Conservation (phyloP, 2,888 invertebrate genomes). For the Ecliptopera silaceata region DNA sequence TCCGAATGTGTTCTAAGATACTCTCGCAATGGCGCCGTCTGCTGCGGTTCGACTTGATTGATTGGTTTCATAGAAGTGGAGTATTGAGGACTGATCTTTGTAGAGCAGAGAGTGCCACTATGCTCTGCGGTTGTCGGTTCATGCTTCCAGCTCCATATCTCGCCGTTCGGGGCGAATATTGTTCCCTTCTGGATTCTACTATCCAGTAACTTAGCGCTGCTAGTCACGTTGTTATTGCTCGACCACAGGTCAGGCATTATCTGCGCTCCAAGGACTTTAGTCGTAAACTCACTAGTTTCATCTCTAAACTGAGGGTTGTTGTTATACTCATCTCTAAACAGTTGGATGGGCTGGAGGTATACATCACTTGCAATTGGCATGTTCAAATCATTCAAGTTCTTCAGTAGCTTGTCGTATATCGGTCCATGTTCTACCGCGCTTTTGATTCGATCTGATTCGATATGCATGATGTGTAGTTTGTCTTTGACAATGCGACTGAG, state of each 20-base stretch:
- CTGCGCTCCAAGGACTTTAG: constrained; percentile 73
- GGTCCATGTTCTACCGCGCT: constrained; percentile 84
- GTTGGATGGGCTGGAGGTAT: constrained; percentile 80
- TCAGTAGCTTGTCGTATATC: constrained; percentile 83
- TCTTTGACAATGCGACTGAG: constrained; percentile 77
- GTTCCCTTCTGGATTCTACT: constrained; percentile 76
- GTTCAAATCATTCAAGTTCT: constrained; percentile 77
- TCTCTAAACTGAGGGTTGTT: constrained; percentile 80
- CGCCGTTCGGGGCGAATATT: constrained; percentile 79
- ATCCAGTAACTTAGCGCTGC: constrained; percentile 68
- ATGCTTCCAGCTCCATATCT: constrained; percentile 81
- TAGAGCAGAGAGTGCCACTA: constrained; percentile 73
- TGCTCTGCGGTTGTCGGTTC: constrained; percentile 76
- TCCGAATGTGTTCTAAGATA: constrained; percentile 68
- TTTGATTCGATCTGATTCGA: constrained; percentile 82
- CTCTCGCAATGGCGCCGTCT: constrained; percentile 71
- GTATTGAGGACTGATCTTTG: constrained; percentile 76
- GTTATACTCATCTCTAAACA: constrained; percentile 80
- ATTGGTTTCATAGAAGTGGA: constrained; percentile 71
- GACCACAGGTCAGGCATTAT: constrained; percentile 73
- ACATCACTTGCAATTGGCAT: constrained; percentile 79
- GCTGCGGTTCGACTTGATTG: constrained; percentile 73
- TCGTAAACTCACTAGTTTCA: constrained; percentile 78
- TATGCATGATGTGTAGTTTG: constrained; percentile 78
- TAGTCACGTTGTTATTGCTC: constrained; percentile 71